Base-by-base conservation (phyloP, 2,797 vertebrate species). In the Tolypeutes matacus region DNA sequence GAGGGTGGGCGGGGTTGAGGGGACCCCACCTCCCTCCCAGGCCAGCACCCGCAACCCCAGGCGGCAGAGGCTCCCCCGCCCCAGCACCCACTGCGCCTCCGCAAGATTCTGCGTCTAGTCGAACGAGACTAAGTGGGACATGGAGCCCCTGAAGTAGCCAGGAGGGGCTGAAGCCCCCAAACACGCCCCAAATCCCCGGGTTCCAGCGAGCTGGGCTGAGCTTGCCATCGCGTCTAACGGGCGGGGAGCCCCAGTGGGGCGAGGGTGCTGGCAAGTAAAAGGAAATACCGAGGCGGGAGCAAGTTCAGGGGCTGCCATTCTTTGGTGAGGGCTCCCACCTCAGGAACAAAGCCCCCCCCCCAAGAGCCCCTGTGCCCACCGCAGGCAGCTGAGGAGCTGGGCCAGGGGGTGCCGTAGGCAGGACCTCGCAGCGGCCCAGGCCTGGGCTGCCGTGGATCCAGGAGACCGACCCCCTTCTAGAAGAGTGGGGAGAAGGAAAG, bases 341-440 rank as follows among this genome's bases (percentile, higher is more conserved):
- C 98, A 98, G 98, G 98, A 98, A 73, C 56, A 39, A 86, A 58
- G 25, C 60, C 46, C 60, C 53, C 72, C 36, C 51, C 62, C 42
- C 5, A 9, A 46, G 42, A 25, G 86, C 5, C 34, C 51, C 98
- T 98, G 98, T 89, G 95, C 98, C 96, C 97, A 92, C 89, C 80
- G 46, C 86, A 98, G 97, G 98, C 98, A 96, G 97, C 98, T 98
- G 98, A 31, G 97, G 98, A 98, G 98, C 98, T 98, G 53, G 51
- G 98, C 98, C 46, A 96, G 97, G 97, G 97, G 98, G 91, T 98
- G 98, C 98, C 98, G 98, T 98, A 83, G 78, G 96, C 93, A 73
- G 86, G 95, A 92, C 96, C 70, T 97, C 89, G 97, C 84, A 97
- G 96, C 98, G 82, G 86, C 58, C 95, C 95, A 29, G 95, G 96